Evolutionary conservation across 92 coral and sea anemone genomes (phyloP).

Genomic region (Ricordea florida): DNA sequence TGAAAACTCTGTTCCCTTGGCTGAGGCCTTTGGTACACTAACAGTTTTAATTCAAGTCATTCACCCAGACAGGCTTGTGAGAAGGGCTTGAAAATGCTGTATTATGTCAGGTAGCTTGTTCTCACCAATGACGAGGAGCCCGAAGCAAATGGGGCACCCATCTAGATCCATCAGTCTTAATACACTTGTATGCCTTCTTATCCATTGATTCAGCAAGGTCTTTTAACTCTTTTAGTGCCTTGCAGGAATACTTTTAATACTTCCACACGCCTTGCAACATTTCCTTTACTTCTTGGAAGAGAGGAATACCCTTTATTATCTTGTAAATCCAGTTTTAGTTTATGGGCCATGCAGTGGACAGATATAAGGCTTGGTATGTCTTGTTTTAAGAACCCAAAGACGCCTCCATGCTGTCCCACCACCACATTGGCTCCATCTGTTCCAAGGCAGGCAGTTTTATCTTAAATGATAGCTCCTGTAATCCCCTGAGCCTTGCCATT

Average conservation of each 20-base stretch:
- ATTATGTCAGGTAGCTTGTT: too few relatives aligned
- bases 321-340: not conserved
- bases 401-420: slow-evolving; percentile 8
- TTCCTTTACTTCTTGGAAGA: slow-evolving; percentile 6
- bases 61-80: not conserved
- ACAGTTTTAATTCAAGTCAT: slow-evolving; percentile 13
- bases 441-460: slow-evolving; percentile 25
- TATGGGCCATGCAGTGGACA: slow-evolving; percentile 28
- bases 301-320: not conserved
- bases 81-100: slow-evolving; percentile 7
- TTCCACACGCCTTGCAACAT: slow-evolving; percentile 29
- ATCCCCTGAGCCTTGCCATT: slow-evolving; percentile 1
- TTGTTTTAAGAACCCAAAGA: slow-evolving; percentile 6
- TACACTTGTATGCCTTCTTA: too few relatives aligned
- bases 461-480: slow-evolving; percentile 12
- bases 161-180: slow-evolving; percentile 38
- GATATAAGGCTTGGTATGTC: slow-evolving; percentile 8
- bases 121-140: slow-evolving; percentile 12
- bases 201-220: too few relatives aligned
- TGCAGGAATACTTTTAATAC: slow-evolving; percentile 15
- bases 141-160: slow-evolving; percentile 29
- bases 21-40: not conserved
- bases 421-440: slow-evolving; percentile 42
- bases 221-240: slow-evolving; percentile 1
- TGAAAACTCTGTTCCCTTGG: not conserved